Percentiles rank a stretch among this genome's conserved stretches.
These are phyloP conservation scores for Drosophila littoralis DNA, from an alignment of 1,140 invertebrate species.

Conservation along the genomic window DNA sequence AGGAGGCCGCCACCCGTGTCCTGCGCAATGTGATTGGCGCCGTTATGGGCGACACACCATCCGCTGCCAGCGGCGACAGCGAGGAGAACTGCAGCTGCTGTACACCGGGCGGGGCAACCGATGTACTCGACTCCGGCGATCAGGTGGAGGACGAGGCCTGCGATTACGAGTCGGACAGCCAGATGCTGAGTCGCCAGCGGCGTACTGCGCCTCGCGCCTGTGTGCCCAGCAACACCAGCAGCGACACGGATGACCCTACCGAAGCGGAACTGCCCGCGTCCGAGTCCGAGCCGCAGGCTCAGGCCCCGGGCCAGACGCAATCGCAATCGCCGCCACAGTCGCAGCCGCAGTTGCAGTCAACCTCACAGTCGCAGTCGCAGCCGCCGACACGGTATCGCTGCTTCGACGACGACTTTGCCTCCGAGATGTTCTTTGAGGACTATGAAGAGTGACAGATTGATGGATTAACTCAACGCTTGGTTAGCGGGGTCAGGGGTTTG, in stretches of 20 bases:
- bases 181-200: conserved; percentile 18
- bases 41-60: conserved; percentile 32
- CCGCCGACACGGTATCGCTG: conserved; percentile 20
- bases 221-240: conserved; percentile 14
- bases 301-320: background rate
- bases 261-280: background rate
- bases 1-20: conserved; percentile 53
- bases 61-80: background rate
- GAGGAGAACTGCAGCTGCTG: conserved; percentile 9
- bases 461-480: background rate
- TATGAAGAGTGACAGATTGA: conserved; percentile 18
- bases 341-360: background rate
- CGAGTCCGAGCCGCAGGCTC: background rate
- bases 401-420: conserved; percentile 58
- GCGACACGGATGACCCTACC: background rate
- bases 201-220: conserved; percentile 53
- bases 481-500: background rate
- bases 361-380: conserved; percentile 1
- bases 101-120: background rate
- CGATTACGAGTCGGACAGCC: conserved; percentile 15
- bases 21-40: conserved; percentile 46
- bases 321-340: background rate
- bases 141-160: conserved; percentile 21
- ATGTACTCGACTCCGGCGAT: background rate
- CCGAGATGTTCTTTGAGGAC: conserved; percentile 54